phyloP scores from a whole-genome alignment of 2,888 invertebrate genomes.

The Trichogramma evanescens region DNA sequence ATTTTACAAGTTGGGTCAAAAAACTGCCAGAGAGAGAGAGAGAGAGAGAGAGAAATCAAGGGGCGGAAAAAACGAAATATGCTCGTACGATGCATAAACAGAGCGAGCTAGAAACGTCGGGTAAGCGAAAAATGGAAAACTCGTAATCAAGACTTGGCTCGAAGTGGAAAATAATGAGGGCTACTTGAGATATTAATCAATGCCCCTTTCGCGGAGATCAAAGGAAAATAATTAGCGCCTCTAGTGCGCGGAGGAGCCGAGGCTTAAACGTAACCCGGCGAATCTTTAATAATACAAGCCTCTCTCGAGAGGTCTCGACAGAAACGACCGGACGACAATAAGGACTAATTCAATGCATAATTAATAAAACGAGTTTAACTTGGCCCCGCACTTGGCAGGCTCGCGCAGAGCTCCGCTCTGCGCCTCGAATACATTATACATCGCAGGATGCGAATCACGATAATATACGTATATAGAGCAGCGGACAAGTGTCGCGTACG shows the following conservation, averaged over 20 bases:
- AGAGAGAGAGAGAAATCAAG: background rate
- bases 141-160: too few relatives aligned
- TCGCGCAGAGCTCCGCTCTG: too few relatives aligned
- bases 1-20: background rate
- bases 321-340: background rate
- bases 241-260: background rate
- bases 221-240: conserved; percentile 6
- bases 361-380: background rate
- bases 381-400: background rate
- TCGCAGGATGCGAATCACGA: too few relatives aligned
- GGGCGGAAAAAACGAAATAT: background rate
- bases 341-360: background rate
- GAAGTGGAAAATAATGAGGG: background rate
- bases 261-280: too few relatives aligned
- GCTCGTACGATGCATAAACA: conserved; percentile 6
- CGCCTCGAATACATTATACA: too few relatives aligned
- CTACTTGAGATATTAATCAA: background rate
- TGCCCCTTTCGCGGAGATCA: background rate
- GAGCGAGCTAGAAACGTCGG: background rate
- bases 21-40: background rate
- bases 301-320: too few relatives aligned
- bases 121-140: background rate
- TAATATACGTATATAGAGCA: background rate
- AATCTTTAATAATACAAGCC: too few relatives aligned
- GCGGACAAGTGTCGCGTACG: background rate